Percentiles rank a stretch among this genome's conserved stretches.
These are phyloP conservation scores for Spheniscus mendiculus DNA, from an alignment of 2,113 vertebrate species.

Conservation along the genomic window DNA sequence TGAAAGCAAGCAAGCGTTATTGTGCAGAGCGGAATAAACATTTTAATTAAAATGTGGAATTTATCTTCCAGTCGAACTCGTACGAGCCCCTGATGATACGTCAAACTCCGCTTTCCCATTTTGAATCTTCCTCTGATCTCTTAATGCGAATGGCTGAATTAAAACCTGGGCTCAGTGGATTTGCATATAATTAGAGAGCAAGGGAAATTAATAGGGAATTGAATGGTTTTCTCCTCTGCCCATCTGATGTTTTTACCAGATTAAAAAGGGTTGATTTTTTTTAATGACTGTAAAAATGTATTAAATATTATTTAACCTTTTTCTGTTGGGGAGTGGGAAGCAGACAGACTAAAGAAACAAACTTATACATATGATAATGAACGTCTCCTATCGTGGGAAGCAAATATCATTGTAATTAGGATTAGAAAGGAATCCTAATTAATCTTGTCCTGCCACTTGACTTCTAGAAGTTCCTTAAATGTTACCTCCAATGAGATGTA, in stretches of 20 bases:
- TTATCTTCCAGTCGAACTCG: slow-evolving; percentile 10
- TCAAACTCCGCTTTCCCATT: slow-evolving; percentile 7
- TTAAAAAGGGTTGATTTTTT: slow-evolving; percentile 43
- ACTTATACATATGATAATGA: slow-evolving; percentile 54
- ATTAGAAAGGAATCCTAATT: slow-evolving; percentile 69
- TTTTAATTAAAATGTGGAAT: slow-evolving; percentile 64
- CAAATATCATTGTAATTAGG: slow-evolving; percentile 61
- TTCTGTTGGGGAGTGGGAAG: neutral
- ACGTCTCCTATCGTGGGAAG: slow-evolving; percentile 47
- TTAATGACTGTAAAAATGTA: slow-evolving; percentile 26
- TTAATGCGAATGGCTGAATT: slow-evolving; percentile 46
- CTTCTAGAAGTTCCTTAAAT: slow-evolving; percentile 52
- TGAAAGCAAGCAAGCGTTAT: slow-evolving; percentile 51
- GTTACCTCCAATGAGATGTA: slow-evolving; percentile 30
- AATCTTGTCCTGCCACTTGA: slow-evolving; percentile 66
- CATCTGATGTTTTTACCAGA: slow-evolving; percentile 55
- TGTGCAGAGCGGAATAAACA: slow-evolving; percentile 59
- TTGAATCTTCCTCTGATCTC: slow-evolving; percentile 58
- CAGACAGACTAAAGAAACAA: slow-evolving; percentile 49
- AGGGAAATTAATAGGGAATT: slow-evolving; percentile 63
- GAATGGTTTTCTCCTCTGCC: slow-evolving; percentile 50
- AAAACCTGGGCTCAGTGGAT: slow-evolving; percentile 65
- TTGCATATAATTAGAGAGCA: slow-evolving; percentile 71
- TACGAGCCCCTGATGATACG: neutral
- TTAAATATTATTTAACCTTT: slow-evolving; percentile 56